Base-by-base conservation (phyloP, 1,140 invertebrate species). In the Oncopodura yosiiana region DNA sequence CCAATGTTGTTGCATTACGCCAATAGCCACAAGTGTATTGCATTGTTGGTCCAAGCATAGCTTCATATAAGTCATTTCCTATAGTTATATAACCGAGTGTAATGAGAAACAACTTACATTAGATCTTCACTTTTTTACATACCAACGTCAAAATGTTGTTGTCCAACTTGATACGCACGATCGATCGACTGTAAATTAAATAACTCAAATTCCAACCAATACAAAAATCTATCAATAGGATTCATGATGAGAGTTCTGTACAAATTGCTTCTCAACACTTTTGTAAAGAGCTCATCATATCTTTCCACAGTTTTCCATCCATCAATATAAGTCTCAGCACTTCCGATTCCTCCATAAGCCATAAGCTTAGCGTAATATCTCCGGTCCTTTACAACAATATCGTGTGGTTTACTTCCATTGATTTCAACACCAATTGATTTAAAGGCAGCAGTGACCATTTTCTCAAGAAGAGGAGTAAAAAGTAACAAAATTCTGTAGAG, bases 71-170 rank as follows among this genome's bases (percentile, higher is more conserved):
- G 6, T 50, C 48, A 38, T 50, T 50, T 5, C 48, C 48, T 50
- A 42, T n/a, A 42, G 5, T 42, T 11, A 24, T 24, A 6, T 24
- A 9, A 24, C 11, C 9, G 18, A 8, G 23, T 24, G 19, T 24
- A 6, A 45, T 45, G 6, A 24, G 12, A 24, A 27, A 21, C 32
- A 11, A 5, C 16, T 11, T 14, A 6, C 23, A 1, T 19, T 21
- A 24, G 2, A 36, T n/a, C 1, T 36, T 3, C 34, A 4, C 6
- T 34, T 6, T 27, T 9, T 3, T 0, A 29, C 16, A 39, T 42
- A 52, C 49, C 49, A 6, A 49, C 34, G 32, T 58, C 50, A 26
- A 53, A 58, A 41, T 58, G 56, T 29, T 58, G 43, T 36, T 58
- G 30, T 3, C 49, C 56, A 23, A 58, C 56, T 48, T 52, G 43